These are phyloP conservation scores for Xiphophorus birchmanni DNA, from an alignment of 2,797 vertebrate genomes.

Conservation along the genomic window DNA sequence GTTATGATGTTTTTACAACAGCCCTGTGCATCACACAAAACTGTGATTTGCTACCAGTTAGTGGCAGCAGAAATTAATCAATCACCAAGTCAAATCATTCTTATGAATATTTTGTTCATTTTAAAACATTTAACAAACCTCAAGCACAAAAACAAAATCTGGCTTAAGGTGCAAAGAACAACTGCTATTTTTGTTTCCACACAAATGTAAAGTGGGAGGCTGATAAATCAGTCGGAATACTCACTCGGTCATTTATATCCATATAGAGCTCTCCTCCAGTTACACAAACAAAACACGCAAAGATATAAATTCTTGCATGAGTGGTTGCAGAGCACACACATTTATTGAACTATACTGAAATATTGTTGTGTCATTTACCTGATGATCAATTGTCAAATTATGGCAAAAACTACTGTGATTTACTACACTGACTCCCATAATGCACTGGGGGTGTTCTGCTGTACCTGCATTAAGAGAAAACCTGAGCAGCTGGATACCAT, in stretches of 20 bases:
- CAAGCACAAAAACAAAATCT: neutral
- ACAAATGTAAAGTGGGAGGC: conserved; percentile 41
- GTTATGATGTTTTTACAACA: neutral
- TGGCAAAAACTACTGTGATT: conserved; percentile 56
- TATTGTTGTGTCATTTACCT: conserved; percentile 47
- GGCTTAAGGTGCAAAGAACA: neutral
- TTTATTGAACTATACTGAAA: conserved; percentile 21
- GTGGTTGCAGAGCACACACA: conserved; percentile 15
- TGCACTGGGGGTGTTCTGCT: conserved; percentile 73
- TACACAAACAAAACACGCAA: conserved; percentile 31
- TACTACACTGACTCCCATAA: conserved; percentile 75
- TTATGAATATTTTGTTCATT: neutral
- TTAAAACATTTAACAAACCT: neutral
- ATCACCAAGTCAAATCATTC: neutral
- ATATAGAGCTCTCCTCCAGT: conserved; percentile 51
- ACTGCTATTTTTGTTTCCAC: conserved; percentile 39
- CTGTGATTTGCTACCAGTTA: neutral
- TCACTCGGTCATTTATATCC: conserved; percentile 50
- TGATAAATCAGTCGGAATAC: conserved; percentile 35
- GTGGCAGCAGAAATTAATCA: neutral
- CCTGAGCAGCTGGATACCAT: conserved; percentile 71
- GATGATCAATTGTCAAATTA: conserved; percentile 48
- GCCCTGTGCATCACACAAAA: neutral
- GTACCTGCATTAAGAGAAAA: conserved; percentile 81
- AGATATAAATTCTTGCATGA: conserved; percentile 27